Percentiles rank a stretch among this genome's conserved stretches.
Conservation (phyloP, 2,888 invertebrate genomes). For the Tanytarsus gracilentus region DNA sequence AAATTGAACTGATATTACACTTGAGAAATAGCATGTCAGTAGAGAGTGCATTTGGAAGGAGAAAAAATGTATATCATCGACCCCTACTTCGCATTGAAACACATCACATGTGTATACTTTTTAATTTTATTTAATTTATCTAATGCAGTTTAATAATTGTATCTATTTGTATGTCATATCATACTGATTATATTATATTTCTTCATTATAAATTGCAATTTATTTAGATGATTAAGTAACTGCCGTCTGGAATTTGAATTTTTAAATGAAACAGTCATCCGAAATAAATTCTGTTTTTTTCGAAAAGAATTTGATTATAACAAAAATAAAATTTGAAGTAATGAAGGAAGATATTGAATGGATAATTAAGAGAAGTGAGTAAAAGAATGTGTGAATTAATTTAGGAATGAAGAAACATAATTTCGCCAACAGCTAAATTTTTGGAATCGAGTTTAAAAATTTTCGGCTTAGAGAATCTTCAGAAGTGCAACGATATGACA, state of each 20-base stretch:
- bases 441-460: slow-evolving; percentile 3
- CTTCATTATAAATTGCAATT: neutral
- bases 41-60: slow-evolving; percentile 1
- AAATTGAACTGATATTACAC: slow-evolving; percentile 2
- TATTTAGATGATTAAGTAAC: neutral
- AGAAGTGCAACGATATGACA: neutral
- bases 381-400: neutral
- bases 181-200: no score
- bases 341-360: no score
- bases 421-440: neutral
- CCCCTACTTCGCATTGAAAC: neutral
- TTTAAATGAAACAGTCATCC: no score
- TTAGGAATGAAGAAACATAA: neutral
- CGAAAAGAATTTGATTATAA: no score
- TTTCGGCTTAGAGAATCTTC: slow-evolving; percentile 8
- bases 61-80: slow-evolving; percentile 1
- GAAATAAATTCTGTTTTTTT: no score
- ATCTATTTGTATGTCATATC: slow-evolving; percentile 9
- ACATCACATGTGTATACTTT: slow-evolving; percentile 3
- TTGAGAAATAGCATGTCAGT: neutral
- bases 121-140: neutral
- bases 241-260: neutral
- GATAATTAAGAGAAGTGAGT: neutral
- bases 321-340: no score
- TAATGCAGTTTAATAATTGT: neutral